phyloP scores from a whole-genome alignment of 2,113 vertebrate species.

The Hemibagrus wyckioides region DNA sequence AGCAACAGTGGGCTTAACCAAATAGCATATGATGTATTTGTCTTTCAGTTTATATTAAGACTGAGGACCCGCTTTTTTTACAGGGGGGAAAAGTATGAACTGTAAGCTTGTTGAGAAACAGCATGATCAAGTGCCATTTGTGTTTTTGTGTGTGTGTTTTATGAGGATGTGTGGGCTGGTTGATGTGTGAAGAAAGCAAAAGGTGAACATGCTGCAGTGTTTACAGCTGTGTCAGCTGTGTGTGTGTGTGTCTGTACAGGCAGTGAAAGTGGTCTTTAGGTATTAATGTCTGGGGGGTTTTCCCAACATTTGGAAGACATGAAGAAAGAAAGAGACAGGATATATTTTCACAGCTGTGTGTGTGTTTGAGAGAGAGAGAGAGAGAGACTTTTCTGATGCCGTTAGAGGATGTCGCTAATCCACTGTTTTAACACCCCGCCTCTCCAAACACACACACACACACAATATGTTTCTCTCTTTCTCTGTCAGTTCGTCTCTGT shows the following conservation, averaged over 20 bases:
- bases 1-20: not conserved
- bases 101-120: no score
- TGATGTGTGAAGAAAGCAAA: not conserved
- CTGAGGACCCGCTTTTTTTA: not conserved
- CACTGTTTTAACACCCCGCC: not conserved
- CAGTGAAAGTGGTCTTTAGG: conserved; percentile 14
- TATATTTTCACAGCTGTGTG: conserved; percentile 10
- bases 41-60: not conserved
- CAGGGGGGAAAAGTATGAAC: not conserved
- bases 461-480: not conserved
- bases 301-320: not conserved
- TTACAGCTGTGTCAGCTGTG: conserved; percentile 1
- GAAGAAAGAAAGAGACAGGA: not conserved
- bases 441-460: not conserved
- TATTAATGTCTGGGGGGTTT: not conserved
- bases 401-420: not conserved
- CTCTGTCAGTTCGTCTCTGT: not conserved
- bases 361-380: not conserved
- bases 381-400: not conserved
- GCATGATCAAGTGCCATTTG: not conserved
- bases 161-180: not conserved
- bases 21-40: not conserved
- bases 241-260: conserved; percentile 9
- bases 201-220: not conserved
- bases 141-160: not conserved